Evolutionary conservation across 2,888 invertebrate species (phyloP).

Genomic region (Glaucopsyche alexis): DNA sequence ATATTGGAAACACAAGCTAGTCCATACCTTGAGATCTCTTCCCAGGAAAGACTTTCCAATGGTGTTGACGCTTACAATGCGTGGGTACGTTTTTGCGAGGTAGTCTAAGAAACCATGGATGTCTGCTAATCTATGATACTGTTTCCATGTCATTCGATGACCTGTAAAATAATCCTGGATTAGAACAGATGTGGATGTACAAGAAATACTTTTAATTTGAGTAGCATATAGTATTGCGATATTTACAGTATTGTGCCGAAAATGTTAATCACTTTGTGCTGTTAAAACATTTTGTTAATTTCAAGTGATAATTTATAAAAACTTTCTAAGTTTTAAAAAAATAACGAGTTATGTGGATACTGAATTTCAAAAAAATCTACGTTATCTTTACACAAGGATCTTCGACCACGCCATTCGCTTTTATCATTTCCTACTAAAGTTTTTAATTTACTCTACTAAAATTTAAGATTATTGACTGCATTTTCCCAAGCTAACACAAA

Average conservation of each 20-base stretch:
- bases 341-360: no score
- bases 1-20: not conserved
- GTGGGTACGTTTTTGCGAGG: constrained; percentile 87
- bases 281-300: constrained; percentile 16
- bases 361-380: no score
- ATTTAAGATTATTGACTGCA: no score
- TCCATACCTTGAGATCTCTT: constrained; percentile 83
- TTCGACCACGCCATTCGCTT: not conserved
- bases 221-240: not conserved
- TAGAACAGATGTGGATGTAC: constrained; percentile 30
- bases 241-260: constrained; percentile 8
- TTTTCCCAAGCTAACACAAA: not conserved
- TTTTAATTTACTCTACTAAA: no score
- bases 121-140: constrained; percentile 87
- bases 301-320: not conserved
- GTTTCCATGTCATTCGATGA: constrained; percentile 86
- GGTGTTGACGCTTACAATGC: constrained; percentile 84
- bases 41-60: constrained; percentile 89
- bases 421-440: no score
- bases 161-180: constrained; percentile 50
- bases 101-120: constrained; percentile 89
- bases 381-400: not conserved
- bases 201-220: not conserved
- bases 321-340: no score
- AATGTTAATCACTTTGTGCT: constrained; percentile 9